phyloP scores from a whole-genome alignment of 2,113 vertebrate genomes.

The Ceyx cyanopectus region DNA sequence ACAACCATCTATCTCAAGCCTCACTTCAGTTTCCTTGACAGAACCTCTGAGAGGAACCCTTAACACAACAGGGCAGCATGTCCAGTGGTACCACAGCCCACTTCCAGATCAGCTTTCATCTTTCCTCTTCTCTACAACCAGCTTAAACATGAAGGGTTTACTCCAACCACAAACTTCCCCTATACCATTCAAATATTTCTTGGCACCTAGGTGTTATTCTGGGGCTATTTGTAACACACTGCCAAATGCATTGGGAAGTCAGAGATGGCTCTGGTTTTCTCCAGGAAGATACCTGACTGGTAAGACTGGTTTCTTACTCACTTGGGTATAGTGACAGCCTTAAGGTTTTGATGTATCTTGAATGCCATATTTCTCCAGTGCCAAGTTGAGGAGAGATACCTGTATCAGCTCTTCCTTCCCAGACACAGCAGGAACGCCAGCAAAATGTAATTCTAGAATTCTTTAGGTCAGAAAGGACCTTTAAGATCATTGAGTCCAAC shows the following conservation, averaged over 20 bases:
- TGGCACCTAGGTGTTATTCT: fast-evolving
- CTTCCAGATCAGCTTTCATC: not conserved
- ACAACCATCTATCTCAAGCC: not conserved
- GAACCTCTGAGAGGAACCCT: not conserved
- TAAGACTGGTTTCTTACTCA: not conserved
- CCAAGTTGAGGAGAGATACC: not conserved
- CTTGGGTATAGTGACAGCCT: not conserved
- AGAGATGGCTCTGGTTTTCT: not conserved
- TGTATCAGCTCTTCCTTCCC: not conserved
- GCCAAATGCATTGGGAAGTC: not conserved
- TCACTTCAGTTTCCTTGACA: not conserved
- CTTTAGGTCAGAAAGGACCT: not conserved
- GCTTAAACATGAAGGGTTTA: not conserved
- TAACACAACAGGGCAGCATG: not conserved
- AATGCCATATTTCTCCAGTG: not conserved
- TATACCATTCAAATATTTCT: not conserved
- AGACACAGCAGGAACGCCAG: not conserved
- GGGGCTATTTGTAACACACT: not conserved
- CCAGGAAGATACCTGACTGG: not conserved
- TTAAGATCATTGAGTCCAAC: not conserved
- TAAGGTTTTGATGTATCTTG: not conserved
- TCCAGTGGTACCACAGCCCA: not conserved
- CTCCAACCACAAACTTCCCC: not conserved
- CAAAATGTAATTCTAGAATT: not conserved
- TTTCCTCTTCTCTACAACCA: not conserved